phyloP scores from a whole-genome alignment of 2,888 invertebrate species.

The Ophion ventricosus region DNA sequence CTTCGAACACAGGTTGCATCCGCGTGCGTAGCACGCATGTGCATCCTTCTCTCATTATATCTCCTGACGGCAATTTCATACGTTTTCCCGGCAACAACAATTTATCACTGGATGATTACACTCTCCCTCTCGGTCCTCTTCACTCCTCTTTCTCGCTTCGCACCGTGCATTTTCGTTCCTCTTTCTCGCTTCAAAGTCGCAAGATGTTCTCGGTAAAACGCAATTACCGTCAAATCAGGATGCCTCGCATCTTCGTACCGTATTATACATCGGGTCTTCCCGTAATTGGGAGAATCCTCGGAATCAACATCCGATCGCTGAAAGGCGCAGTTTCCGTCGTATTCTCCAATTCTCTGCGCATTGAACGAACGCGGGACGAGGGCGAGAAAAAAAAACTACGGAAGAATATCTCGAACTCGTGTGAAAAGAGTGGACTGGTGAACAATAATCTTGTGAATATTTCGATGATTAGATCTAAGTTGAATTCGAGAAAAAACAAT shows the following conservation, averaged over 20 bases:
- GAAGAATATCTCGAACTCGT: background rate
- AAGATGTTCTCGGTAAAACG: conserved; percentile 49
- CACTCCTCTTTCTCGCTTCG: conserved; percentile 19
- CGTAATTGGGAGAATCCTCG: conserved; percentile 56
- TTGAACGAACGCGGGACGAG: background rate
- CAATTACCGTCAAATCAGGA: conserved; percentile 62
- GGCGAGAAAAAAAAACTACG: background rate
- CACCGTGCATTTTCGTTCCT: conserved; percentile 31
- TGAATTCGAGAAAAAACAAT: too few relatives aligned
- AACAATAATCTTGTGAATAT: background rate
- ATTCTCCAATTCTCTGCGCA: conserved; percentile 10
- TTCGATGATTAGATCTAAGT: too few relatives aligned
- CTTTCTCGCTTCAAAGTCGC: conserved; percentile 32
- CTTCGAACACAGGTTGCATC: conserved; percentile 5
- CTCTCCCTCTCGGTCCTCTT: conserved; percentile 25
- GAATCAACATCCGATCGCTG: conserved; percentile 32
- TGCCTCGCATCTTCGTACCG: conserved; percentile 25
- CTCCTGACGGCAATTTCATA: conserved; percentile 64
- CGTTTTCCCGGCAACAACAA: conserved; percentile 65
- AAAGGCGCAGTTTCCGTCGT: conserved; percentile 13
- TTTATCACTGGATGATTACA: conserved; percentile 67
- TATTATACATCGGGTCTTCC: conserved; percentile 47
- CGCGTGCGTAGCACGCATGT: conserved; percentile 49
- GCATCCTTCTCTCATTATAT: conserved; percentile 62
- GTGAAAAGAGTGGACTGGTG: background rate